phyloP scores from a whole-genome alignment of 2,888 invertebrate species.

The Parnassius glacialis region DNA sequence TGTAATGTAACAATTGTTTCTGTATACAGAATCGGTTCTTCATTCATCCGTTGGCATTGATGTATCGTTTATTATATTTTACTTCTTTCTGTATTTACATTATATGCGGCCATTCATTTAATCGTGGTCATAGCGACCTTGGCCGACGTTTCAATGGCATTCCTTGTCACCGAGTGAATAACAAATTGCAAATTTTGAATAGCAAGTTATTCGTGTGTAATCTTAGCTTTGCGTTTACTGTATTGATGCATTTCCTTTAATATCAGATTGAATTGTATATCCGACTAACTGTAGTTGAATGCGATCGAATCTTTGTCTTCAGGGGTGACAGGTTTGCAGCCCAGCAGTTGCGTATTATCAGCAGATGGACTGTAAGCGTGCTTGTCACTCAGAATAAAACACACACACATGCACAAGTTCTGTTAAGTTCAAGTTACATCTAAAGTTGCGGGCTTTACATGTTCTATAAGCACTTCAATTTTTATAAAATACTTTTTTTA shows the following conservation, averaged over 20 bases:
- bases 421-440: not conserved
- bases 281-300: too few relatives aligned
- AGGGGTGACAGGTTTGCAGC: too few relatives aligned
- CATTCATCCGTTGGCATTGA: slow-evolving; percentile 18
- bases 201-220: not conserved
- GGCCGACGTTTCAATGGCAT: not conserved
- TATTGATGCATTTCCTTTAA: too few relatives aligned
- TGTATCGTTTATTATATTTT: slow-evolving; percentile 16
- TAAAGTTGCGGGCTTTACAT: not conserved
- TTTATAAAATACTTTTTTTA: too few relatives aligned
- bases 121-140: slow-evolving; percentile 19
- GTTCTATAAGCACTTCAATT: too few relatives aligned
- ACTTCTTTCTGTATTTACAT: slow-evolving; percentile 11
- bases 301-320: too few relatives aligned
- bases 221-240: not conserved
- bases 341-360: too few relatives aligned
- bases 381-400: too few relatives aligned
- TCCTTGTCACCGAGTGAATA: slow-evolving; percentile 16
- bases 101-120: slow-evolving; percentile 6
- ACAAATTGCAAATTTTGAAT: slow-evolving; percentile 14
- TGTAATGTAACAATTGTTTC: slow-evolving; percentile 19
- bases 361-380: too few relatives aligned
- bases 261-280: too few relatives aligned
- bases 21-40: slow-evolving; percentile 18
- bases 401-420: too few relatives aligned